These are phyloP conservation scores for Scatophagus argus DNA, from an alignment of 2,113 vertebrate species.

Conservation along the genomic window DNA sequence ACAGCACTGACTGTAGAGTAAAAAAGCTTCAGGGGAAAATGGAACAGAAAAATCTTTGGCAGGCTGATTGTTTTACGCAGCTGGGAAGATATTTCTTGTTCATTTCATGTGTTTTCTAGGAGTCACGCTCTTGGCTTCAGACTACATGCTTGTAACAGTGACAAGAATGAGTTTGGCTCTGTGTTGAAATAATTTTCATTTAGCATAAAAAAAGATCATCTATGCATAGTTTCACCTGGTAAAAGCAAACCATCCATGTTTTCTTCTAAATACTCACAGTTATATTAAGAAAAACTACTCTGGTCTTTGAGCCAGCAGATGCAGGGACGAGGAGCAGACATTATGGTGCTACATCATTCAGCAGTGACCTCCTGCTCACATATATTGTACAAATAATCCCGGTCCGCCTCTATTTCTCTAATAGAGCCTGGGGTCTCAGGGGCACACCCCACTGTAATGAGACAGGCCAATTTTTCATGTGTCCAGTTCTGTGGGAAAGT, in stretches of 20 bases:
- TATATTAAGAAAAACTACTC: neutral
- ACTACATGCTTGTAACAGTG: neutral
- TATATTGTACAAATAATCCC: constrained; percentile 45
- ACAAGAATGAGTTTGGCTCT: constrained; percentile 9
- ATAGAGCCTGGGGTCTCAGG: neutral
- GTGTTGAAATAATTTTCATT: neutral
- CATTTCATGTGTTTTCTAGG: constrained; percentile 35
- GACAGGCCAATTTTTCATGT: constrained; percentile 34
- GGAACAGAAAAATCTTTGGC: neutral
- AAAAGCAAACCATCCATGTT: constrained; percentile 6
- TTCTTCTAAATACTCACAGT: neutral
- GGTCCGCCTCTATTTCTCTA: neutral
- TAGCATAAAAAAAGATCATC: constrained; percentile 11
- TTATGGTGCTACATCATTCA: constrained; percentile 13
- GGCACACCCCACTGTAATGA: constrained; percentile 42
- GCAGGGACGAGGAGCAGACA: constrained; percentile 8
- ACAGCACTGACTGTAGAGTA: neutral
- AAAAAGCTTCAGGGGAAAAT: neutral
- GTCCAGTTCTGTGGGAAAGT: constrained; percentile 52
- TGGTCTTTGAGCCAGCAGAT: neutral
- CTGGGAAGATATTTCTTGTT: constrained; percentile 2
- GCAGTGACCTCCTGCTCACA: constrained; percentile 20
- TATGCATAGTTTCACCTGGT: constrained; percentile 1
- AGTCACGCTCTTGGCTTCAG: constrained; percentile 15
- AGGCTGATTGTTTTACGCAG: constrained; percentile 10